phyloP scores from a whole-genome alignment of 2,888 invertebrate species.

The Sisyra terminalis region DNA sequence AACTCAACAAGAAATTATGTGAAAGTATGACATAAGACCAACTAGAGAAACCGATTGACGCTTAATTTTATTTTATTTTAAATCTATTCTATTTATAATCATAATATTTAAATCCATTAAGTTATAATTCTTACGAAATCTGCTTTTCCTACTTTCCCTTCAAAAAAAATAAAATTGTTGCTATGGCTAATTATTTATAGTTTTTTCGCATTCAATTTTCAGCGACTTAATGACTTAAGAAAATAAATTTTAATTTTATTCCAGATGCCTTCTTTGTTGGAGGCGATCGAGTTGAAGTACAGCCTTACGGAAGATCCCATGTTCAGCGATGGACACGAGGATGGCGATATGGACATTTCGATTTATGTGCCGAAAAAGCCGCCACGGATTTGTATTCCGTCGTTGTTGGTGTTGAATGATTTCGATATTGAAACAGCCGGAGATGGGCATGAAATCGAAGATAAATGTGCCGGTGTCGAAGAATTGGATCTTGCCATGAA shows the following conservation, averaged over 20 bases:
- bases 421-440: constrained; percentile 85
- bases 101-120: too few species aligned
- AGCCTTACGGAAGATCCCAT: constrained; percentile 33
- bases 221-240: too few species aligned
- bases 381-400: constrained; percentile 60
- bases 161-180: background rate
- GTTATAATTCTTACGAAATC: too few species aligned
- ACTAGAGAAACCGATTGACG: too few species aligned
- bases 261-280: constrained; percentile 72
- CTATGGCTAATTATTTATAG: background rate
- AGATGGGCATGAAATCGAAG: constrained; percentile 58
- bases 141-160: too few species aligned
- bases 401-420: constrained; percentile 74
- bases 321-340: constrained; percentile 33
- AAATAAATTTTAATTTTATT: constrained; percentile 9
- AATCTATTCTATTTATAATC: too few species aligned
- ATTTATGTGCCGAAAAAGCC: constrained; percentile 76
- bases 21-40: too few species aligned
- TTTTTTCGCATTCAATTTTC: too few species aligned
- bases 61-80: too few species aligned
- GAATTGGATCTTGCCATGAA: constrained; percentile 91
- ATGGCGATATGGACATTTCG: constrained; percentile 54
- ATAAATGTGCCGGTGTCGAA: constrained; percentile 77
- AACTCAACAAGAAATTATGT: too few species aligned
- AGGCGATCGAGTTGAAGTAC: constrained; percentile 81